Conservation (phyloP, 2,888 invertebrate genomes). For the Apamea anceps region DNA sequence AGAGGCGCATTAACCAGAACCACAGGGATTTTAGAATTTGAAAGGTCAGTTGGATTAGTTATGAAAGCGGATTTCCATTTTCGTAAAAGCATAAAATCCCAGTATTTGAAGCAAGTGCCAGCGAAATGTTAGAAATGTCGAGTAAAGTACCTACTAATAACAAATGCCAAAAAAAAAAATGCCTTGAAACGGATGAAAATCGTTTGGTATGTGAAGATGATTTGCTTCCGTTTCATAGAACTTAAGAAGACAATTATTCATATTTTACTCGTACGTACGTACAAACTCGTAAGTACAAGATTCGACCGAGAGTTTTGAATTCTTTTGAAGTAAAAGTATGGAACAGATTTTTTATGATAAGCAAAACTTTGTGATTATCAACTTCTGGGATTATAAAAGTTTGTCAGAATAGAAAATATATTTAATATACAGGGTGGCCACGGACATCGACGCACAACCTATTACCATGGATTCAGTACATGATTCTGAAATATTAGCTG, state of each 20-base stretch:
- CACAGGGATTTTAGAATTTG: neutral
- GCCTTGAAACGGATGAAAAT: conserved; percentile 3
- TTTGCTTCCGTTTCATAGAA: neutral
- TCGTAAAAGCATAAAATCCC: conserved; percentile 1
- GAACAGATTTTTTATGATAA: neutral
- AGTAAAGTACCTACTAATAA: conserved; percentile 9
- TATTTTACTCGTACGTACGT: neutral
- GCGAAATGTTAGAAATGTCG: neutral
- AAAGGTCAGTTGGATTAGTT: conserved; percentile 16
- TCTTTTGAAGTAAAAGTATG: neutral
- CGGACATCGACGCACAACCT: neutral
- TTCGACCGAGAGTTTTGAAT: neutral
- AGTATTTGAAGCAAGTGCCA: conserved; percentile 2
- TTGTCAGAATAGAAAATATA: neutral
- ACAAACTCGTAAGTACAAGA: neutral
- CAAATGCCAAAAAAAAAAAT: neutral
- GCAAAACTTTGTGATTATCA: neutral
- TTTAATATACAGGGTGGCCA: neutral
- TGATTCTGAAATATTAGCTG: too few species aligned
- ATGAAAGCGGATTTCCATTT: conserved; percentile 9
- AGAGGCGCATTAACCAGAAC: neutral
- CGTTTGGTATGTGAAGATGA: neutral
- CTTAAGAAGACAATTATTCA: neutral
- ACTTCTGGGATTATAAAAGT: neutral
- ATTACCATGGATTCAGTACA: too few species aligned